Base-by-base conservation (phyloP, 2,797 vertebrate species). In the Rhynchotus rufescens region DNA sequence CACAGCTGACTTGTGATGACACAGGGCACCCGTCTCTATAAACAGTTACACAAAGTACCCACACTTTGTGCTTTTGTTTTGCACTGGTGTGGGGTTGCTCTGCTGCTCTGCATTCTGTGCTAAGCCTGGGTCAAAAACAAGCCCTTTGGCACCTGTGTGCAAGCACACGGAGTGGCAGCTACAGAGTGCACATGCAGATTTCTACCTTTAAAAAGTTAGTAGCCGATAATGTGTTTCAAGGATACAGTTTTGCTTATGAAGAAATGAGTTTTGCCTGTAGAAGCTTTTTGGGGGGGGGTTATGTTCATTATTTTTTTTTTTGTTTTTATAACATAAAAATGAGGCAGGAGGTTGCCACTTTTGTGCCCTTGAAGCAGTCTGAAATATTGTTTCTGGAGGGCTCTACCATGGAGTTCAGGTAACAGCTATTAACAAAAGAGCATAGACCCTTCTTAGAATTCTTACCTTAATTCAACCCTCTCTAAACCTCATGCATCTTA, bases 291-390 rank as follows among this genome's bases (percentile, higher is more conserved):
- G 47, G 11, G 4, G 47, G 47, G 22, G 11, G 22, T 49, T 49
- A 23, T 49, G 47, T 49, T 52, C 30, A 38, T 89, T 77, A 64
- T 89, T 30, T 19, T 19, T 20, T 56, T 56, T 10, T 67, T 89
- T 81, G 64, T 91, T n/a, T n/a, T 56, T n/a, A n/a, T 56, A n/a
- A 56, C 34, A 26, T 73, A 6, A 78, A 86, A 94, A 59, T 45
- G 11, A 8, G 0, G 11, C 1, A 4, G 15, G 16, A 69, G 26
- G 19, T 26, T 57, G 7, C 12, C 6, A 5, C 62, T 73, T 54
- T 56, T 61, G 22, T 91, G 54, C 45, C 65, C 44, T 66, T 81
- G 52, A 51, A 44, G 67, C 7, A 23, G 52, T 74, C 25, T 89
- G 75, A 62, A 20, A 78, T 10, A 28, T 40, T 30, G 9, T 40